A percentile compares a stretch with the other conserved stretches of the same genome.
phyloP scores from a whole-genome alignment of 2,888 invertebrate genomes.

The Rotaria sp. region DNA sequence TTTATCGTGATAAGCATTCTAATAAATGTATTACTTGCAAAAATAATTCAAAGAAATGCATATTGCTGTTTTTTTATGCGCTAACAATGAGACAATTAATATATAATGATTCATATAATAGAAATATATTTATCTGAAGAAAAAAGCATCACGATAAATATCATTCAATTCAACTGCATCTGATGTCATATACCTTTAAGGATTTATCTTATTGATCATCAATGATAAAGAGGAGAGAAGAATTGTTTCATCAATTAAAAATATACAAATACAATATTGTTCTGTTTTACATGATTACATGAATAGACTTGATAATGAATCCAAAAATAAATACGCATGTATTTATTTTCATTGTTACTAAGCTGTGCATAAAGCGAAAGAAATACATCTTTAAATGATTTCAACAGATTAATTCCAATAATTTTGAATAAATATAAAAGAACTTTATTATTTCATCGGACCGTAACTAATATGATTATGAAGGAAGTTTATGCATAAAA shows the following conservation, averaged over 20 bases:
- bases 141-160: not conserved
- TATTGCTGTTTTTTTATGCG: not conserved
- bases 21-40: too few relatives aligned
- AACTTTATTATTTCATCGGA: not conserved
- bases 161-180: not conserved
- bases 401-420: too few relatives aligned
- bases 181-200: not conserved
- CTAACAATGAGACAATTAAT: not conserved
- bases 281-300: not conserved
- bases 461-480: not conserved
- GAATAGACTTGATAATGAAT: not conserved
- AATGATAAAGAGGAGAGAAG: not conserved
- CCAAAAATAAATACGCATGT: not conserved
- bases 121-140: not conserved
- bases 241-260: not conserved
- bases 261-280: not conserved
- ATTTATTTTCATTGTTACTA: too few relatives aligned
- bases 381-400: too few relatives aligned
- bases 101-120: not conserved
- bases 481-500: not conserved
- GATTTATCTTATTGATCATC: not conserved
- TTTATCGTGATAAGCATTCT: too few relatives aligned
- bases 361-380: too few relatives aligned
- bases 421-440: not conserved
- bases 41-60: too few relatives aligned